Conservation (phyloP, 2,797 vertebrate species). For the Schizopygopsis pylzovi region DNA sequence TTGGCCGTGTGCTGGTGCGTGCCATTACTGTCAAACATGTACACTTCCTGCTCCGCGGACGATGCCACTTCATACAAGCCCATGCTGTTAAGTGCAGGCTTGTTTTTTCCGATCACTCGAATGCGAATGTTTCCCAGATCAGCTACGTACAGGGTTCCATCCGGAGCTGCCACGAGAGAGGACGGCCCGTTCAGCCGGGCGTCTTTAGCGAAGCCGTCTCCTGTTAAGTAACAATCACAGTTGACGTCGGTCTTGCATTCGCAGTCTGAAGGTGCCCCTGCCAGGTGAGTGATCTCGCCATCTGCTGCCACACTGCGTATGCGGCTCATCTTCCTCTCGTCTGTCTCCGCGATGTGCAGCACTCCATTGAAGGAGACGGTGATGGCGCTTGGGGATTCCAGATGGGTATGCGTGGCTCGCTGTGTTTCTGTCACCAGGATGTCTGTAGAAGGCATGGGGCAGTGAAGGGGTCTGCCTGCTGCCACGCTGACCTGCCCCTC, state of each 20-base stretch:
- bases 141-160: slow-evolving; percentile 93
- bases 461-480: slow-evolving; percentile 92
- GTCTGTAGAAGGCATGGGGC: slow-evolving; percentile 88
- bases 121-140: slow-evolving; percentile 98
- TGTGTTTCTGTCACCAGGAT: slow-evolving; percentile 81
- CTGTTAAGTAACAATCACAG: slow-evolving; percentile 97
- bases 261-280: slow-evolving; percentile 91
- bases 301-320: slow-evolving; percentile 93
- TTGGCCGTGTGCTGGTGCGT: slow-evolving; percentile 95
- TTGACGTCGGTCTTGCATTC: slow-evolving; percentile 98
- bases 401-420: slow-evolving; percentile 87
- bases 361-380: slow-evolving; percentile 91
- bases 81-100: slow-evolving; percentile 81
- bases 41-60: slow-evolving; percentile 92
- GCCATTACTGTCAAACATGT: slow-evolving; percentile 95
- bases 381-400: slow-evolving; percentile 93
- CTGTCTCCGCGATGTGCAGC: slow-evolving; percentile 93
- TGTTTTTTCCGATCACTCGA: slow-evolving; percentile 88
- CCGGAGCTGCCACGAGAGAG: slow-evolving; percentile 91
- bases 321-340: slow-evolving; percentile 94
- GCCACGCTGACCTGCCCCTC: slow-evolving; percentile 95
- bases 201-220: slow-evolving; percentile 97
- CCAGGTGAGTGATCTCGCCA: slow-evolving; percentile 94
- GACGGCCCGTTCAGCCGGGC: slow-evolving; percentile 93
- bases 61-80: slow-evolving; percentile 90